phyloP scores from a whole-genome alignment of 2,113 vertebrate genomes.

The Platycercus adscitus region DNA sequence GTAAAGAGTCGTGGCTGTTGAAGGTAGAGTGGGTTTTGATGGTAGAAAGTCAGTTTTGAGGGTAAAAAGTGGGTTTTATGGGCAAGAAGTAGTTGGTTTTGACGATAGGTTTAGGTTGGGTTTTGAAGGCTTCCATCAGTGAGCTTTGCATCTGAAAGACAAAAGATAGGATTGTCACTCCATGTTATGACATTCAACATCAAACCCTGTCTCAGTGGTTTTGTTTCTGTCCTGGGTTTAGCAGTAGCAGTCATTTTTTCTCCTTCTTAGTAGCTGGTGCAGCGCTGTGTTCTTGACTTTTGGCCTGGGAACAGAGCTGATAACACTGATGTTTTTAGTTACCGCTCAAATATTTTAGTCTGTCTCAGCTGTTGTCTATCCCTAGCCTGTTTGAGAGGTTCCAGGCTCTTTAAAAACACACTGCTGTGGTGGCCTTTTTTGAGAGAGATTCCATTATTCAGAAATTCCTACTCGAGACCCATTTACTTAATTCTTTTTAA shows the following conservation, averaged over 20 bases:
- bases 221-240: not conserved
- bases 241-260: too few relatives aligned
- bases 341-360: too few relatives aligned
- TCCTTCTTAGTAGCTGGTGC: too few relatives aligned
- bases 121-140: constrained; percentile 70
- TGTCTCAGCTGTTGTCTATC: not conserved
- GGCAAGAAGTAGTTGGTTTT: constrained; percentile 40
- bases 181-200: fast-evolving
- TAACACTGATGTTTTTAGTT: too few relatives aligned
- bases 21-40: not conserved
- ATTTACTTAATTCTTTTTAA: too few relatives aligned
- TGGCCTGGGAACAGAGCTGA: too few relatives aligned
- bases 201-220: not conserved
- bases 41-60: not conserved
- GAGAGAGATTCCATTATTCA: not conserved
- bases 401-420: not conserved
- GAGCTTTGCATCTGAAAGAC: constrained; percentile 73
- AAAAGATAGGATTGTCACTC: constrained; percentile 19
- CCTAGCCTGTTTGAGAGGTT: not conserved
- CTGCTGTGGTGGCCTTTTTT: not conserved
- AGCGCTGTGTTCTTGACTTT: too few relatives aligned
- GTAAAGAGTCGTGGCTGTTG: too few relatives aligned
- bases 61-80: not conserved
- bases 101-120: constrained; percentile 66
- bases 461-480: not conserved